Conservation (phyloP, 1,140 invertebrate genomes). For the Solenopsis fugax region DNA sequence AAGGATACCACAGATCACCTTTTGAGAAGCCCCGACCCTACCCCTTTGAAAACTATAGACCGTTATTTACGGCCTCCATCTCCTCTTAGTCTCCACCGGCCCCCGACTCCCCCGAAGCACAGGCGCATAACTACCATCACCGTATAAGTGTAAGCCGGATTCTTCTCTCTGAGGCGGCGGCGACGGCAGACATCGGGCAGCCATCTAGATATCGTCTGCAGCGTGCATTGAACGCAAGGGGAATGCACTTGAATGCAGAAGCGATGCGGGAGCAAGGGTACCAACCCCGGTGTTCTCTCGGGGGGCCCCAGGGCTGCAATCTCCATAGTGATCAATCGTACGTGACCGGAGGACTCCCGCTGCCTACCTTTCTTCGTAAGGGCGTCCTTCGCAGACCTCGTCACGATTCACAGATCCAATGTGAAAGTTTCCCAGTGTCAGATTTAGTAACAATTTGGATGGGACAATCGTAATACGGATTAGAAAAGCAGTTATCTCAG, state of each 20-base stretch:
- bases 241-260: conserved; percentile 78
- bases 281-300: conserved; percentile 75
- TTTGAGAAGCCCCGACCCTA: conserved; percentile 36
- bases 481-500: background rate
- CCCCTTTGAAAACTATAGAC: conserved; percentile 57
- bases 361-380: background rate
- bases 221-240: conserved; percentile 81
- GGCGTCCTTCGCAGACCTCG: background rate
- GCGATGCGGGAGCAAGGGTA: conserved; percentile 70
- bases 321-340: conserved; percentile 42
- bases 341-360: background rate
- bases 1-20: conserved; percentile 35
- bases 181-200: conserved; percentile 76
- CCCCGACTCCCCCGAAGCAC: conserved; percentile 30
- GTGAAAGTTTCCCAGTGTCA: background rate
- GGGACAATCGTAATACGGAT: background rate
- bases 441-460: background rate
- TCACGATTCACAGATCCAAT: background rate
- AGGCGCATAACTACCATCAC: conserved; percentile 63
- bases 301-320: conserved; percentile 56
- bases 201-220: conserved; percentile 80
- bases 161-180: conserved; percentile 65
- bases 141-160: conserved; percentile 74
- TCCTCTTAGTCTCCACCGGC: conserved; percentile 59
- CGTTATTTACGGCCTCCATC: conserved; percentile 79